Percentiles rank a stretch among this genome's conserved stretches.
These are phyloP conservation scores for Rynchops niger DNA, from an alignment of 2,113 vertebrate species.

Conservation along the genomic window DNA sequence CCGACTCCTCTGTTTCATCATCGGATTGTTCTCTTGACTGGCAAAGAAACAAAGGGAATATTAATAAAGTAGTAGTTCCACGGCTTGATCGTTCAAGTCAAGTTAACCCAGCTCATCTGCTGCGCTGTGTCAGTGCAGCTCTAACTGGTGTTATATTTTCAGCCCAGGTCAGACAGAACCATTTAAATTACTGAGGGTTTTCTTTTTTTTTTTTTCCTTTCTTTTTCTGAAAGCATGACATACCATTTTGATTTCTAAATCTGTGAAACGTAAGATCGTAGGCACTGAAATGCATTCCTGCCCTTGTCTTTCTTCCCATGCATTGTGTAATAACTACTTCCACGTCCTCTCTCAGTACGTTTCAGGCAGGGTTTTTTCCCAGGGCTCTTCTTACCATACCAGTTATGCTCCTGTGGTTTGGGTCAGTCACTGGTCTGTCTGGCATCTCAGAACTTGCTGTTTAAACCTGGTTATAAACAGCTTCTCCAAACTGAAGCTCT, in stretches of 20 bases:
- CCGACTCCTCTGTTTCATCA: conserved; percentile 94
- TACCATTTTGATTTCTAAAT: conserved; percentile 70
- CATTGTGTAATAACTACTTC: conserved; percentile 59
- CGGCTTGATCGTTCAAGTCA: not conserved
- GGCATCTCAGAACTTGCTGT: conserved; percentile 64
- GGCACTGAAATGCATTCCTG: conserved; percentile 11
- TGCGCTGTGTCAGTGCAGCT: not conserved
- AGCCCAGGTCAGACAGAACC: not conserved
- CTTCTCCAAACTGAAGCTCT: conserved; percentile 70
- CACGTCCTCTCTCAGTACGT: conserved; percentile 29
- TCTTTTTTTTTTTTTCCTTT: not conserved
- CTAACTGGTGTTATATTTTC: not conserved
- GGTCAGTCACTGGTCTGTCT: conserved; percentile 71
- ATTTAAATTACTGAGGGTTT: not conserved
- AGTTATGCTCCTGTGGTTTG: conserved; percentile 69
- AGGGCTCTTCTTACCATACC: conserved; percentile 65
- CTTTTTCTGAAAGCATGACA: conserved; percentile 43
- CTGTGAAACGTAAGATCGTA: conserved; percentile 43
- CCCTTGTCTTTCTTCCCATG: conserved; percentile 16
- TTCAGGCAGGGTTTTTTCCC: conserved; percentile 48
- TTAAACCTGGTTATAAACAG: conserved; percentile 70
- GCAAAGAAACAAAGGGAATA: conserved; percentile 74
- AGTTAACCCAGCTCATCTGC: conserved; percentile 15
- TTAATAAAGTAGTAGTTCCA: conserved; percentile 58
- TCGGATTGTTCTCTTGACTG: conserved; percentile 97